These are phyloP conservation scores for Limonius californicus DNA, from an alignment of 1,140 invertebrate species.

Conservation along the genomic window DNA sequence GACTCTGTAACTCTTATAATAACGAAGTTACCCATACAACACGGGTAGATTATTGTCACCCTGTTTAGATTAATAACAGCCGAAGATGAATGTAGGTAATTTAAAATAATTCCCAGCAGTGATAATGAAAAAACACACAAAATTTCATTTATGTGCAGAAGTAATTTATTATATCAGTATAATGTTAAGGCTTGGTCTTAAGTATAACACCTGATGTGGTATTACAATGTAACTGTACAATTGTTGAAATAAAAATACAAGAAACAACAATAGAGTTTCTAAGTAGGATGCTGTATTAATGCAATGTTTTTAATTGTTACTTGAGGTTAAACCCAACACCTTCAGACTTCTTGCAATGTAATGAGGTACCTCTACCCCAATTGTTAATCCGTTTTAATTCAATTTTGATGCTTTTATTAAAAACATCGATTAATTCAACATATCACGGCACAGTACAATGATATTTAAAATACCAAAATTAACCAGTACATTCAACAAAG, in stretches of 20 bases:
- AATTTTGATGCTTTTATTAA: not conserved
- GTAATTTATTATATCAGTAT: slow-evolving; percentile 45
- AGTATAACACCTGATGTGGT: slow-evolving; percentile 44
- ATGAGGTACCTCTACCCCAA: no score
- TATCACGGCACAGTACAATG: not conserved
- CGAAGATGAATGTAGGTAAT: no score
- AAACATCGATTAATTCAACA: slow-evolving; percentile 1
- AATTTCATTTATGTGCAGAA: slow-evolving; percentile 40
- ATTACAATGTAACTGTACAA: slow-evolving; percentile 42
- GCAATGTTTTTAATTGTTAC: not conserved
- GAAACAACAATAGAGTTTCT: not conserved
- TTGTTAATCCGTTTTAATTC: no score
- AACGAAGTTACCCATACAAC: no score
- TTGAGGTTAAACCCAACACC: no score
- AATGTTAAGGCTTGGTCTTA: slow-evolving; percentile 46
- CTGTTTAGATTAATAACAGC: no score
- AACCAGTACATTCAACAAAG: not conserved
- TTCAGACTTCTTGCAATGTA: no score
- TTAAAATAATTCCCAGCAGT: no score
- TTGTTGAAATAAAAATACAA: slow-evolving; percentile 21
- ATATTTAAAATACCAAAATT: not conserved
- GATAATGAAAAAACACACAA: no score
- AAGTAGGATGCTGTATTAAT: not conserved
- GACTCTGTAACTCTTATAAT: no score
- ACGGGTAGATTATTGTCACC: no score